phyloP scores from a whole-genome alignment of 2,888 invertebrate species.

The Oscheius onirici region DNA sequence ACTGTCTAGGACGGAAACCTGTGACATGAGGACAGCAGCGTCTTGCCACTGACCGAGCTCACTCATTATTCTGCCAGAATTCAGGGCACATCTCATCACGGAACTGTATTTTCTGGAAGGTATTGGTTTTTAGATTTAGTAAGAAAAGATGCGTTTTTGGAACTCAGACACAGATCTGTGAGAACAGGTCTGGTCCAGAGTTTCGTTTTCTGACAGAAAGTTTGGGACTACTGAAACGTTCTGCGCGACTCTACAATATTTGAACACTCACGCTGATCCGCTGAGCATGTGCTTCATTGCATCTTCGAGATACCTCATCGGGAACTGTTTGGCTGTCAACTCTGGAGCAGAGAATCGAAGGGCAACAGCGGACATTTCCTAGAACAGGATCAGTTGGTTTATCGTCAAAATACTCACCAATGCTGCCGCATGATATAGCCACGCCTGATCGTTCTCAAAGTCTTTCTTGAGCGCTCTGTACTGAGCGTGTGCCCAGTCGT shows the following conservation, averaged over 20 bases:
- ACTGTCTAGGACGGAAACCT: conserved; percentile 13
- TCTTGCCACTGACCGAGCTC: conserved; percentile 26
- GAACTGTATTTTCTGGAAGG: conserved; percentile 6
- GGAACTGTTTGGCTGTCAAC: conserved; percentile 79
- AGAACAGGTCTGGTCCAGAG: no score
- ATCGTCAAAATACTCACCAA: conserved; percentile 74
- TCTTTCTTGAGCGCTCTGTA: conserved; percentile 94
- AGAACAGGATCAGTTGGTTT: conserved; percentile 72
- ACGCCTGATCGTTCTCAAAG: conserved; percentile 94
- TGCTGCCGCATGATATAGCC: conserved; percentile 91
- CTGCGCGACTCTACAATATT: neutral
- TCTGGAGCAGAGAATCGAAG: conserved; percentile 72
- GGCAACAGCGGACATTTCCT: conserved; percentile 65
- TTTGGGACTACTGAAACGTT: neutral
- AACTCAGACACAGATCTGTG: no score
- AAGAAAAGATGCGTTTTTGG: no score
- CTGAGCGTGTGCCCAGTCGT: conserved; percentile 77
- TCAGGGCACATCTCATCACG: conserved; percentile 31
- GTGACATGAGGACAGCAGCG: conserved; percentile 23
- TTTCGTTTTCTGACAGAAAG: neutral
- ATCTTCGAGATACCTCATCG: conserved; percentile 86
- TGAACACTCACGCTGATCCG: conserved; percentile 1
- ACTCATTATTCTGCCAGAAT: conserved; percentile 9
- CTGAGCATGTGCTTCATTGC: conserved; percentile 76
- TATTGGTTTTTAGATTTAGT: neutral